Percentiles rank a stretch among this genome's conserved stretches.
phyloP scores from a whole-genome alignment of 2,113 vertebrate genomes.

The Aegithalos caudatus region DNA sequence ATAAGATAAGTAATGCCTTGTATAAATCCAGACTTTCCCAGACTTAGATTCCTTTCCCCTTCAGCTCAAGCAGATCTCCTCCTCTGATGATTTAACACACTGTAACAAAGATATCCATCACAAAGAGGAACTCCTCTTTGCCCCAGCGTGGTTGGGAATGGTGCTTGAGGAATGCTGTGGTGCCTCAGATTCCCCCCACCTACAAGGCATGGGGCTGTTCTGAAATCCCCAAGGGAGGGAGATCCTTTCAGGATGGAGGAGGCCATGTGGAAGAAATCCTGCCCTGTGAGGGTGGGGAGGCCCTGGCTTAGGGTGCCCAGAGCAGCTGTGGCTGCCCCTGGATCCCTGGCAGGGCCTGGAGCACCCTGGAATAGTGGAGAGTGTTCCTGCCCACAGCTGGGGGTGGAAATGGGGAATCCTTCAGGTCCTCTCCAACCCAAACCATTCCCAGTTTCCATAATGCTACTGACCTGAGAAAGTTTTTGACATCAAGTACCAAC shows the following conservation, averaged over 20 bases:
- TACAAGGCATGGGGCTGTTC: not conserved
- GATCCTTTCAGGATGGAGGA: not conserved
- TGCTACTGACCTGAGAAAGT: not conserved
- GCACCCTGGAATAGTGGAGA: fast-evolving
- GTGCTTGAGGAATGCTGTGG: not conserved
- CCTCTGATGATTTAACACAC: not conserved
- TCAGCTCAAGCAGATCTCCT: not conserved
- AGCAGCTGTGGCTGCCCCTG: not conserved
- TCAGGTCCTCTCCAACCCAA: not conserved
- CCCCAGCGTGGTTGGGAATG: fast-evolving
- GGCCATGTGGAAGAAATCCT: not conserved
- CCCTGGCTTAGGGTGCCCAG: not conserved
- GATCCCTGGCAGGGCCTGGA: not conserved
- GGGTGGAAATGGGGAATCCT: not conserved
- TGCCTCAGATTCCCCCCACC: fast-evolving
- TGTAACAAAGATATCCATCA: not conserved
- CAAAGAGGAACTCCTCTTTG: not conserved
- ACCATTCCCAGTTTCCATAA: not conserved
- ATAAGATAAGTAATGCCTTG: not conserved
- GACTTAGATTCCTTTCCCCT: not conserved
- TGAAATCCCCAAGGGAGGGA: fast-evolving
- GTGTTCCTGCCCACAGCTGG: fast-evolving
- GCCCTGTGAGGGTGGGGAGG: fast-evolving
- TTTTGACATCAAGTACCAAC: not conserved
- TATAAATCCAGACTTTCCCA: not conserved